Percentiles rank a stretch among this genome's conserved stretches.
Evolutionary conservation across 1,140 invertebrate species (phyloP).

Genomic region (Drosophila triauraria): DNA sequence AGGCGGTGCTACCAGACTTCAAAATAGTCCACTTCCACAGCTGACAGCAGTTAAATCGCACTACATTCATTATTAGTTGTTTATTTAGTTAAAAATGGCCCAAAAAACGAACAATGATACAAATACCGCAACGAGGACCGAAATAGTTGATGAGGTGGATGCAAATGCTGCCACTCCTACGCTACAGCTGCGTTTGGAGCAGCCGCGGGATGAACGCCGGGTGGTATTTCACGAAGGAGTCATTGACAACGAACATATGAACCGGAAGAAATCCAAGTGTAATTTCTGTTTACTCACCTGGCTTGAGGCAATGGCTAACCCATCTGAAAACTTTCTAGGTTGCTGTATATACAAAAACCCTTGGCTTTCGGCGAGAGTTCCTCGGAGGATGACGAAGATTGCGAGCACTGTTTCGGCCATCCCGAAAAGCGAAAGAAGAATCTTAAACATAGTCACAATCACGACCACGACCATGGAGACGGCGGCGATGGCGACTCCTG

Average conservation of each 20-base stretch:
- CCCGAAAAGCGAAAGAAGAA: constrained; percentile 90
- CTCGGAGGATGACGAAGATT: constrained; percentile 91
- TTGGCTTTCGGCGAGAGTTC: constrained; percentile 93
- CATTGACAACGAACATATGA: constrained; percentile 96
- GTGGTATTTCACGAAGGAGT: constrained; percentile 95
- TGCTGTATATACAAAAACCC: constrained; percentile 96
- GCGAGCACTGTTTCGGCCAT: constrained; percentile 94
- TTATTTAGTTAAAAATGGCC: constrained; percentile 58
- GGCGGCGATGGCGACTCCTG: constrained; percentile 8
- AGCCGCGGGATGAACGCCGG: constrained; percentile 91
- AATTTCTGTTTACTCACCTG: constrained; percentile 76
- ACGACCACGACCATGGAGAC: constrained; percentile 20
- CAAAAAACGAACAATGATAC: constrained; percentile 26
- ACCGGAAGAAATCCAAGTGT: constrained; percentile 98
- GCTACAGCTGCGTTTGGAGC: constrained; percentile 88
- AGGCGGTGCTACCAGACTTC: neutral
- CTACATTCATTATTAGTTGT: constrained; percentile 25
- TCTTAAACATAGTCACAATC: constrained; percentile 24
- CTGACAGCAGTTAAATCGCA: constrained; percentile 1
- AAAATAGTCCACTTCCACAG: neutral
- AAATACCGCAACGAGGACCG: constrained; percentile 24
- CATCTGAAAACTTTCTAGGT: constrained; percentile 86
- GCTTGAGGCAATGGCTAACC: neutral
- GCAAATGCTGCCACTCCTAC: constrained; percentile 86
- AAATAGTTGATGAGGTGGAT: constrained; percentile 55